Evolutionary conservation across 2,888 invertebrate species (phyloP).

Genomic region (Agrochola litura): DNA sequence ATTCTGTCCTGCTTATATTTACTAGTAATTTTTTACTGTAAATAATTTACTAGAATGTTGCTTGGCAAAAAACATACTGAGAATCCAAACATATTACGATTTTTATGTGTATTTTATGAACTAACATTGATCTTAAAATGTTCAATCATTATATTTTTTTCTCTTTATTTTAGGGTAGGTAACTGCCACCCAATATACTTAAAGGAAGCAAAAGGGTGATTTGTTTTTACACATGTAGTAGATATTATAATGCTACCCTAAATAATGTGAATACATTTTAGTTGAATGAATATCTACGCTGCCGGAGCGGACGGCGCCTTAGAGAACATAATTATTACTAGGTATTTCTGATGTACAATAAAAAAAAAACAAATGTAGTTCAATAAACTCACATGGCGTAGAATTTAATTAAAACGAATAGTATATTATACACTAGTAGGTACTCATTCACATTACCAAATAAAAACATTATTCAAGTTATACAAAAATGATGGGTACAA

Average conservation of each 20-base stretch:
- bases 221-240: neutral
- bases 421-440: no score
- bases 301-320: no score
- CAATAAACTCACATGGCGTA: neutral
- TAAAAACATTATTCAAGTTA: neutral
- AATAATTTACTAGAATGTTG: neutral
- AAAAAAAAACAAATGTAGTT: neutral
- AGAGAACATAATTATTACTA: neutral
- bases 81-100: neutral
- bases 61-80: neutral
- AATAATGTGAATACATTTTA: neutral
- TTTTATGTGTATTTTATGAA: neutral
- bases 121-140: neutral
- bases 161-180: neutral
- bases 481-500: neutral
- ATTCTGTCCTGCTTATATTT: neutral
- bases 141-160: no score
- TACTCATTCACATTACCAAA: neutral
- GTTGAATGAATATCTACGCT: neutral
- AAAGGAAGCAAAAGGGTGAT: neutral
- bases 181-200: neutral
- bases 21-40: neutral
- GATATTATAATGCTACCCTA: neutral
- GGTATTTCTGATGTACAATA: neutral
- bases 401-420: neutral